Evolutionary conservation across 2,113 vertebrate genomes (phyloP).

Genomic region (human (Homo sapiens)): GRCh38 chr5:84611001-84611500

Average conservation of each 20-base stretch:
- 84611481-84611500: background rate
- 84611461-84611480: background rate
- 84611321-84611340: background rate
- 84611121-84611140: background rate
- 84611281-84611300: background rate
- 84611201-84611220: background rate
- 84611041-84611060: background rate
- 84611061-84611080: background rate
- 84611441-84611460: background rate
- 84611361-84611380: background rate
- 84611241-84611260: background rate
- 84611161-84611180: background rate
- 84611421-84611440: background rate
- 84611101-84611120: background rate
- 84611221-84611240: background rate
- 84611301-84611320: background rate
- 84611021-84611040: background rate
- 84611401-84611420: background rate
- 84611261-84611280: background rate
- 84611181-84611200: background rate
- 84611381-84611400: background rate
- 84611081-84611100: background rate
- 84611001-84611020: background rate
- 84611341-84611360: background rate
- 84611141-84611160: background rate